Conservation (phyloP, 2,888 invertebrate genomes). For the Agonopterix alstromeriana region DNA sequence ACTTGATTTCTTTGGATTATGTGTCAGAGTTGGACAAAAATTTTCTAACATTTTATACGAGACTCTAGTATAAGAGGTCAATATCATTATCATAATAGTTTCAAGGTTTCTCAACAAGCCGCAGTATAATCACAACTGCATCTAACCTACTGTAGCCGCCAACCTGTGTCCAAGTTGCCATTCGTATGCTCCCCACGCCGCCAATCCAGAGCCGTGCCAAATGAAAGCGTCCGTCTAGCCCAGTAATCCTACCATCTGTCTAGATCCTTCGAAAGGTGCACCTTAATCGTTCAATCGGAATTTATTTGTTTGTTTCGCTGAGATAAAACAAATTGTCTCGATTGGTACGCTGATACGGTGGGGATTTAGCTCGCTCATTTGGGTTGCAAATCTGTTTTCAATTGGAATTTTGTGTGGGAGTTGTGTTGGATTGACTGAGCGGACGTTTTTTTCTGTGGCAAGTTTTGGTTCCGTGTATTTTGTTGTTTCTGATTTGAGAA, state of each 20-base stretch:
- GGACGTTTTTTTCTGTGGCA: too few relatives aligned
- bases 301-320: conserved; percentile 47
- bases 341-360: conserved; percentile 31
- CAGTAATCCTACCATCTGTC: conserved; percentile 41
- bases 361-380: conserved; percentile 12
- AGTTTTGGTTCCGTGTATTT: too few relatives aligned
- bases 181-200: conserved; percentile 25
- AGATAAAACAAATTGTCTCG: conserved; percentile 49
- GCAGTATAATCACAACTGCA: neutral
- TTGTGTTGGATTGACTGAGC: too few relatives aligned
- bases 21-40: too few relatives aligned
- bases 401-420: conserved; percentile 8
- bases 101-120: neutral
- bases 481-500: too few relatives aligned
- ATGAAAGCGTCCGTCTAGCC: conserved; percentile 27
- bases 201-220: conserved; percentile 25
- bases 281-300: conserved; percentile 61
- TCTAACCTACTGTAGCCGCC: neutral
- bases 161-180: conserved; percentile 8
- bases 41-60: too few relatives aligned
- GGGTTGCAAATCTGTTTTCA: conserved; percentile 15
- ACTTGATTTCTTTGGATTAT: too few relatives aligned
- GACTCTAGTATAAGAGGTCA: too few relatives aligned
- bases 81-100: too few relatives aligned
- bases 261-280: conserved; percentile 48